A percentile compares a stretch with the other conserved stretches of the same genome.
Evolutionary conservation across 2,797 vertebrate genomes (phyloP).

Genomic region (Lophura swinhoii): DNA sequence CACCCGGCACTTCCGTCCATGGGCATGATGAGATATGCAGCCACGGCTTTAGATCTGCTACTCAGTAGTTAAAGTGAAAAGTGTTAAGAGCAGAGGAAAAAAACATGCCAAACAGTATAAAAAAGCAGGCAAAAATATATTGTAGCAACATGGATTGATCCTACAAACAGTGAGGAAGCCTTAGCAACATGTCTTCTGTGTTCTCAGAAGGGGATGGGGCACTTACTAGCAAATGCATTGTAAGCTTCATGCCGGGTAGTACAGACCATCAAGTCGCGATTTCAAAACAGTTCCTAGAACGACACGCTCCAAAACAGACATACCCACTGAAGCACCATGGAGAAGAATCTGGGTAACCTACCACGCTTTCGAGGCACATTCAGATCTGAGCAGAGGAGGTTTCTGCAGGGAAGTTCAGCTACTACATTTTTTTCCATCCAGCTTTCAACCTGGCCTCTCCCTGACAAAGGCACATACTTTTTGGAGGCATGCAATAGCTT

Average conservation of each 20-base stretch:
- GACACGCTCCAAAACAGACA: fast-evolving
- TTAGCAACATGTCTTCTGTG: neutral
- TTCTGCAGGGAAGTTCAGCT: neutral
- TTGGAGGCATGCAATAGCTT: too few species aligned
- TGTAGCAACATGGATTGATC: fast-evolving
- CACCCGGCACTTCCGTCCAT: fast-evolving
- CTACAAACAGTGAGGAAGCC: neutral
- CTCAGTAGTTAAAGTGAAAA: fast-evolving
- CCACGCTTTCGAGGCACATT: neutral
- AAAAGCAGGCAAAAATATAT: neutral
- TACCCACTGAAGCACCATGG: neutral
- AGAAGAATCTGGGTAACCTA: neutral
- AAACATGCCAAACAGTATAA: neutral
- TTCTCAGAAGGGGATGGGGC: neutral
- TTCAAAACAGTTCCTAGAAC: neutral
- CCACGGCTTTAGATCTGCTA: fast-evolving
- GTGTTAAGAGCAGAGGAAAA: neutral
- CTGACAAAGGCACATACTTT: neutral
- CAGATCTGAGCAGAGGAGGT: neutral
- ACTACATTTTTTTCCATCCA: too few species aligned
- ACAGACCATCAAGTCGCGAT: neutral
- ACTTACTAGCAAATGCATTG: fast-evolving
- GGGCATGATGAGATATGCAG: fast-evolving
- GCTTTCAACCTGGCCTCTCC: neutral
- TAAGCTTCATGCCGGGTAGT: fast-evolving